Base-by-base conservation (phyloP, 64 coral and sea anemone species). In the Stylophora pistillata region DNA sequence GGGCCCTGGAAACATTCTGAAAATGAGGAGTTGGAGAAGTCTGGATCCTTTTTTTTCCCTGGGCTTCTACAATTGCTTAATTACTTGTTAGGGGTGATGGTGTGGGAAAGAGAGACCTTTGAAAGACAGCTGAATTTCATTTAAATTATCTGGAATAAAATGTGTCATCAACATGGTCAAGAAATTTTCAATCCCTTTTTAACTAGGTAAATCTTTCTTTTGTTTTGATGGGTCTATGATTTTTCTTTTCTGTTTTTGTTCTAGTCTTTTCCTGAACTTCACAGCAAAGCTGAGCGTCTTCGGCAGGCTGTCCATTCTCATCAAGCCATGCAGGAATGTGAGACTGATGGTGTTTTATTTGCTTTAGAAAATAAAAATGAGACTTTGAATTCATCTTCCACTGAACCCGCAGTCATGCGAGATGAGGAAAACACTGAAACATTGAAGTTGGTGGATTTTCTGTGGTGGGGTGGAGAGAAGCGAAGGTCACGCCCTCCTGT, bases 261-360 rank as follows among this genome's bases (percentile, higher is more conserved):
- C 12, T 58, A 91, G 90, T 74, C 71, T 16, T 86, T 91, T 58
- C 90, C 82, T n/a, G 71, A 86, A 34, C 61, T 91, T 53, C 59
- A 78, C 7, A 30, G 29, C 0, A 91, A 91, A 68, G 62, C 34
- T 60, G 59, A 78, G 37, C 58, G 74, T 56, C 72, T 91, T 15
- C 71, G 47, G 21, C 72, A 91, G 20, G 90, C 69, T 55, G 56
- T 91, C 15, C 52, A n/a, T 29, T 66, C 41, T 53, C 90, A 86
- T 18, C 77, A 86, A n/a, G 82, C 25, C 37, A 71, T 91, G 73
- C 57, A 86, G 17, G 63, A 62, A 13, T 86, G 82, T 34, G 73
- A 91, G 58, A 85, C 81, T 68, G 90, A 91, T 86, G 74, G 81
- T 20, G 61, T 91, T 25, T 54, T 91, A 65, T 91, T 91, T 74